These are phyloP conservation scores for Brevimyrus niger DNA, from an alignment of 2,113 vertebrate genomes.

Conservation along the genomic window DNA sequence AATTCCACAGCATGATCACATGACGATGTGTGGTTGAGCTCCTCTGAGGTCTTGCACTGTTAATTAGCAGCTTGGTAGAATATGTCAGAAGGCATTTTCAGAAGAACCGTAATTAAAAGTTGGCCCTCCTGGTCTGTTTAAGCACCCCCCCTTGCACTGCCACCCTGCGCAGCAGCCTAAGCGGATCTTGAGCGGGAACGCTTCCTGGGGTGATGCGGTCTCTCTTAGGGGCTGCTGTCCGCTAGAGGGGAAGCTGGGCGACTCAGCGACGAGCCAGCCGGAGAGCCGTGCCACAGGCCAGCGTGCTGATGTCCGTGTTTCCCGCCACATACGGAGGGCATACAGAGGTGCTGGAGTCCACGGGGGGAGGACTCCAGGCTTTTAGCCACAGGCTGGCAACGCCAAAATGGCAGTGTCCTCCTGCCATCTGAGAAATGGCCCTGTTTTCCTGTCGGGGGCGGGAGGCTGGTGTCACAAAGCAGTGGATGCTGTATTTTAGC, in stretches of 20 bases:
- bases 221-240: not conserved
- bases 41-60: not conserved
- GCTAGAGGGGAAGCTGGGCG: not conserved
- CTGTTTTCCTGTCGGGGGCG: not conserved
- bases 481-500: not conserved
- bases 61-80: not conserved
- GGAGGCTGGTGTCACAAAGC: not conserved
- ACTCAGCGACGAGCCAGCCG: not conserved
- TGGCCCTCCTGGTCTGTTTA: not conserved
- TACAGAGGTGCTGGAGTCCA: not conserved
- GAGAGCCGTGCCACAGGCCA: not conserved
- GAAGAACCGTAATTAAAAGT: slow-evolving; percentile 4
- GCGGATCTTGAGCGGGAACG: not conserved
- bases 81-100: not conserved
- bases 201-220: not conserved
- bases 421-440: not conserved
- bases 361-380: not conserved
- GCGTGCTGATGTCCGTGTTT: not conserved
- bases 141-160: not conserved
- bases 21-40: not conserved
- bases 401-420: not conserved
- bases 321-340: not conserved
- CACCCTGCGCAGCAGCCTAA: not conserved
- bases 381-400: not conserved
- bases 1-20: not conserved